Percentiles rank a stretch among this genome's conserved stretches.
Conservation (phyloP, 2,797 vertebrate species). For the Alauda arvensis region DNA sequence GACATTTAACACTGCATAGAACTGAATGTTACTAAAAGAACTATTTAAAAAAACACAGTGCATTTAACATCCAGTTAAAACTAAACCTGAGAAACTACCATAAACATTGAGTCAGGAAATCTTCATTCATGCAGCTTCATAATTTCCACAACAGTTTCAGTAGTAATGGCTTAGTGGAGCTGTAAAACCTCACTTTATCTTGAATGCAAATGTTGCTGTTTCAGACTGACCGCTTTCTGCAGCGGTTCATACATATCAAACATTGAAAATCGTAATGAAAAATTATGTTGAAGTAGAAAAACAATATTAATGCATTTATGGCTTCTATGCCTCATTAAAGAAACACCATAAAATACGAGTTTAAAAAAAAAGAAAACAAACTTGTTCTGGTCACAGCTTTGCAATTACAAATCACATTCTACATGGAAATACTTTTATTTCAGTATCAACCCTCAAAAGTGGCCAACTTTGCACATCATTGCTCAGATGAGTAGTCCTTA, state of each 20-base stretch:
- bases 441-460: not conserved
- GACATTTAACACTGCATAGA: slow-evolving; percentile 85
- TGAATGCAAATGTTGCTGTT: slow-evolving; percentile 58
- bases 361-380: slow-evolving; percentile 29
- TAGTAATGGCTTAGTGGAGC: slow-evolving; percentile 72
- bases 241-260: slow-evolving; percentile 30
- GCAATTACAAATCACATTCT: slow-evolving; percentile 43
- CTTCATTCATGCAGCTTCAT: slow-evolving; percentile 85
- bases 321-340: slow-evolving; percentile 70
- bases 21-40: slow-evolving; percentile 69
- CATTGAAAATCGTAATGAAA: slow-evolving; percentile 47
- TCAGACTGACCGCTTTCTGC: slow-evolving; percentile 40
- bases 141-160: slow-evolving; percentile 78
- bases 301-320: slow-evolving; percentile 69
- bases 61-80: slow-evolving; percentile 78
- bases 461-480: not conserved
- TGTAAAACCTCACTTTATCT: slow-evolving; percentile 58
- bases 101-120: slow-evolving; percentile 76
- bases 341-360: slow-evolving; percentile 62
- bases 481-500: not conserved
- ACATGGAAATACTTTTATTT: slow-evolving; percentile 37
- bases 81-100: slow-evolving; percentile 85
- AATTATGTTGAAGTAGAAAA: slow-evolving; percentile 60
- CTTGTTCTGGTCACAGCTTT: slow-evolving; percentile 59
- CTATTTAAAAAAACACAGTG: slow-evolving; percentile 76